These are phyloP conservation scores for Carpatolechia fugitivella DNA, from an alignment of 2,888 invertebrate genomes.

Conservation along the genomic window DNA sequence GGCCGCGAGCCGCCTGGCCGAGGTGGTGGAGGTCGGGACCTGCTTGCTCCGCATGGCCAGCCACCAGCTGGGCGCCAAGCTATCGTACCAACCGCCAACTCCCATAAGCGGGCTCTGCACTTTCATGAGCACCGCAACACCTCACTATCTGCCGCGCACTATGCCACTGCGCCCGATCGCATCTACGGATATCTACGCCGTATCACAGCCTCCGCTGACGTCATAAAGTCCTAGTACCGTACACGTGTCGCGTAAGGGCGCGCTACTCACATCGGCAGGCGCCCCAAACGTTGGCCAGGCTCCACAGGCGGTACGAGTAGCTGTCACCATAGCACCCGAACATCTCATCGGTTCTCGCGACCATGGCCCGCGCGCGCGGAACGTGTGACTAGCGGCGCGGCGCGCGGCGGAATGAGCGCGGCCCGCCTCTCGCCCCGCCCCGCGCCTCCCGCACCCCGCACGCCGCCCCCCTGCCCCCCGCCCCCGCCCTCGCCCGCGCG, in stretches of 20 bases:
- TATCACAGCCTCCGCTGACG: conserved; percentile 59
- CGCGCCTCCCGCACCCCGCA: conserved; percentile 31
- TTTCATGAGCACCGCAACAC: conserved; percentile 70
- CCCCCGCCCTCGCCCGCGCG: conserved; percentile 26
- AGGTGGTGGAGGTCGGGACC: conserved; percentile 74
- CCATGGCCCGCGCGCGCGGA: conserved; percentile 81
- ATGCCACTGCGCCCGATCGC: conserved; percentile 34
- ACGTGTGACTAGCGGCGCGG: conserved; percentile 62
- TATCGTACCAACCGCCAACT: conserved; percentile 74
- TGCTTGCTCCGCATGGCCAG: conserved; percentile 78
- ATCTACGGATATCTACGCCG: conserved; percentile 54
- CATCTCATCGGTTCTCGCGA: conserved; percentile 89
- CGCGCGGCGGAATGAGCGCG: conserved; percentile 43
- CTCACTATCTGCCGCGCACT: conserved; percentile 49
- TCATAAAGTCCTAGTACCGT: conserved; percentile 44
- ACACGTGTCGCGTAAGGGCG: conserved; percentile 34
- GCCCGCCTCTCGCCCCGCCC: conserved; percentile 37
- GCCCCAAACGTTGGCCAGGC: conserved; percentile 87
- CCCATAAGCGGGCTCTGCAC: conserved; percentile 75
- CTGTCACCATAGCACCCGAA: conserved; percentile 86
- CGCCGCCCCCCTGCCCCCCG: conserved; percentile 33
- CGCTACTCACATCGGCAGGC: conserved; percentile 86
- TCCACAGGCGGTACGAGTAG: conserved; percentile 88
- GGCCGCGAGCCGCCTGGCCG: conserved; percentile 77
- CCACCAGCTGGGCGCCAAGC: conserved; percentile 74